These are phyloP conservation scores for Solenopsis fugax DNA, from an alignment of 1,140 invertebrate species.

Conservation along the genomic window DNA sequence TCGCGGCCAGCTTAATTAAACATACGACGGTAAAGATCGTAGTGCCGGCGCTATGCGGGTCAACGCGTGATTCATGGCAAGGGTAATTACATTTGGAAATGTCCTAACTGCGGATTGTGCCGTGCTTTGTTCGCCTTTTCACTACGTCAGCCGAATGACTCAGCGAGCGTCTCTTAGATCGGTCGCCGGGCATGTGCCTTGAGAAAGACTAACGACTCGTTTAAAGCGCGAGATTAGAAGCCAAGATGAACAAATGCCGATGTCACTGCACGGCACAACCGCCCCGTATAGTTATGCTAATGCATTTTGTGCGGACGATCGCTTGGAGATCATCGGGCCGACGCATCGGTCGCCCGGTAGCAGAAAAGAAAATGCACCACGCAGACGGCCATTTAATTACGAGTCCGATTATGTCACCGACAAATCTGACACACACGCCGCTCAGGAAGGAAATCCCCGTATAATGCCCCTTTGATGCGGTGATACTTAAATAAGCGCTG, in stretches of 20 bases:
- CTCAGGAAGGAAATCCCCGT: neutral
- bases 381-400: slow-evolving; percentile 5
- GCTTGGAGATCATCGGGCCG: slow-evolving; percentile 18
- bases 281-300: slow-evolving; percentile 66
- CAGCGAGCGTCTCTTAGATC: slow-evolving; percentile 50
- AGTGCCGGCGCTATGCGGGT: slow-evolving; percentile 25
- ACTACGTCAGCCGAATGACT: slow-evolving; percentile 64
- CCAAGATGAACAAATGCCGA: slow-evolving; percentile 66
- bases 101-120: slow-evolving; percentile 59
- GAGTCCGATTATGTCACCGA: slow-evolving; percentile 27
- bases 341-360: neutral
- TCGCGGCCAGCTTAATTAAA: slow-evolving; percentile 47
- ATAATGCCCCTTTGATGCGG: slow-evolving; percentile 19
- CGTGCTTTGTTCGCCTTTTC: slow-evolving; percentile 37
- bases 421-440: slow-evolving; percentile 9
- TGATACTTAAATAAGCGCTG: slow-evolving; percentile 18
- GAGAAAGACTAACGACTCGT: slow-evolving; percentile 70
- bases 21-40: slow-evolving; percentile 39
- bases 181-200: slow-evolving; percentile 3
- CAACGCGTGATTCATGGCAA: slow-evolving; percentile 54
- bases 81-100: slow-evolving; percentile 68
- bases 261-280: slow-evolving; percentile 35
- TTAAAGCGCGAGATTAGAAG: slow-evolving; percentile 64
- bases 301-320: slow-evolving; percentile 47
- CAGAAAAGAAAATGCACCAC: slow-evolving; percentile 18